Percentiles rank a stretch among this genome's conserved stretches.
Conservation (phyloP, 1,140 invertebrate species). For the Drosophila guanche region DNA sequence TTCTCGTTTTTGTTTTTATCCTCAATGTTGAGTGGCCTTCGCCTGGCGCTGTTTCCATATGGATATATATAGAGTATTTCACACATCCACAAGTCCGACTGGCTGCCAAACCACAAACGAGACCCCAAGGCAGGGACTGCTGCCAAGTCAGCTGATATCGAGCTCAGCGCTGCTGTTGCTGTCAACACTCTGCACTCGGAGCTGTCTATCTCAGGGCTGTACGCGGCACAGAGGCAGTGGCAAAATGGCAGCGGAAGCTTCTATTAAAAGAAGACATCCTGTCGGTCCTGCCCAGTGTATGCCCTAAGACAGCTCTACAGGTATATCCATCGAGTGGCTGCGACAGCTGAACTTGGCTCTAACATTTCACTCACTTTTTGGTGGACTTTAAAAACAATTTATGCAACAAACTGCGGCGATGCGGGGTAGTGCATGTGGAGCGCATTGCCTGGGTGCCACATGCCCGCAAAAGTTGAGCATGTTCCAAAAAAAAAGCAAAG, state of each 20-base stretch:
- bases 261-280: conserved; percentile 31
- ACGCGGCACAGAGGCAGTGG: neutral
- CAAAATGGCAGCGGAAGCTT: conserved; percentile 11
- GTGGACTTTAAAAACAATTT: conserved; percentile 71
- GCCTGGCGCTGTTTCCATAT: neutral
- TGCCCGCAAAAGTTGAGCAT: conserved; percentile 34
- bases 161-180: conserved; percentile 16
- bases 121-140: conserved; percentile 38
- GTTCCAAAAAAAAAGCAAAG: conserved; percentile 15
- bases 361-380: conserved; percentile 66
- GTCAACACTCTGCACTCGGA: conserved; percentile 44
- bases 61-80: conserved; percentile 11
- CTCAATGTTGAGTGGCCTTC: conserved; percentile 15
- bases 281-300: conserved; percentile 40
- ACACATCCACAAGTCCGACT: conserved; percentile 3
- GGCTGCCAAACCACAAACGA: conserved; percentile 39
- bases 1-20: conserved; percentile 11
- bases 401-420: conserved; percentile 58
- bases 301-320: conserved; percentile 44
- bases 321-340: conserved; percentile 11
- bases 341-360: conserved; percentile 34
- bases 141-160: conserved; percentile 33
- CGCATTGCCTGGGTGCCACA: conserved; percentile 24
- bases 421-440: conserved; percentile 26
- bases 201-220: conserved; percentile 54